Conservation (phyloP, 2,797 vertebrate genomes). For the Alosa sapidissima region DNA sequence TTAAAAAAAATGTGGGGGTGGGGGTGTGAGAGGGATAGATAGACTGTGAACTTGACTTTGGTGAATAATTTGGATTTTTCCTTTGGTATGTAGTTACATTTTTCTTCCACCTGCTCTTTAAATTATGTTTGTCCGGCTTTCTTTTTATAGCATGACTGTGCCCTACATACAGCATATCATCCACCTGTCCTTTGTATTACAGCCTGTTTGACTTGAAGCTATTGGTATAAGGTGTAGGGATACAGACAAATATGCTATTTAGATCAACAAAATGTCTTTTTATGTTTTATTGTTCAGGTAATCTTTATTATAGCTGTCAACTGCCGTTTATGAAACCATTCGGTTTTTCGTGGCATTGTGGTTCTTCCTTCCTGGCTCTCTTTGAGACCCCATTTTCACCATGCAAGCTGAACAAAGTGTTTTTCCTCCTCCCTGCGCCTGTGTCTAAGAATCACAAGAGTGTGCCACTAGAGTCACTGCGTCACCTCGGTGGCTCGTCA, state of each 20-base stretch:
- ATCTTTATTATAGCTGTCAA: background rate
- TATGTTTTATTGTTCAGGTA: background rate
- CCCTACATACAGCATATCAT: slow-evolving; percentile 21
- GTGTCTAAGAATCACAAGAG: background rate
- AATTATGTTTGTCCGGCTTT: slow-evolving; percentile 52
- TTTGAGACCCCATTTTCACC: background rate
- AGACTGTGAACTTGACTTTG: slow-evolving; percentile 56
- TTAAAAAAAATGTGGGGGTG: background rate
- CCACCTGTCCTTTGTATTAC: background rate
- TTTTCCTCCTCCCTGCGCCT: slow-evolving; percentile 41
- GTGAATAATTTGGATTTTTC: slow-evolving; percentile 67
- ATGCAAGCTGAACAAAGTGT: slow-evolving; percentile 38
- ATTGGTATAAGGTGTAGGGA: background rate
- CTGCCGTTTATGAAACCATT: background rate
- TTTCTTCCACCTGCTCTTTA: slow-evolving; percentile 58
- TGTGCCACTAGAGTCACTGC: background rate
- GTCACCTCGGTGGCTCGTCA: slow-evolving; percentile 29
- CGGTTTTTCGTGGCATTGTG: background rate
- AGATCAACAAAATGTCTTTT: too few relatives aligned
- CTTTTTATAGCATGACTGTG: slow-evolving; percentile 33
- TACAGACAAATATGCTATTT: background rate
- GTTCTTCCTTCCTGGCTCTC: background rate
- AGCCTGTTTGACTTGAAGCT: background rate
- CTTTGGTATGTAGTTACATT: slow-evolving; percentile 68
- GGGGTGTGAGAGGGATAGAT: background rate